These are phyloP conservation scores for Strix aluco DNA, from an alignment of 2,113 vertebrate species.

Conservation along the genomic window DNA sequence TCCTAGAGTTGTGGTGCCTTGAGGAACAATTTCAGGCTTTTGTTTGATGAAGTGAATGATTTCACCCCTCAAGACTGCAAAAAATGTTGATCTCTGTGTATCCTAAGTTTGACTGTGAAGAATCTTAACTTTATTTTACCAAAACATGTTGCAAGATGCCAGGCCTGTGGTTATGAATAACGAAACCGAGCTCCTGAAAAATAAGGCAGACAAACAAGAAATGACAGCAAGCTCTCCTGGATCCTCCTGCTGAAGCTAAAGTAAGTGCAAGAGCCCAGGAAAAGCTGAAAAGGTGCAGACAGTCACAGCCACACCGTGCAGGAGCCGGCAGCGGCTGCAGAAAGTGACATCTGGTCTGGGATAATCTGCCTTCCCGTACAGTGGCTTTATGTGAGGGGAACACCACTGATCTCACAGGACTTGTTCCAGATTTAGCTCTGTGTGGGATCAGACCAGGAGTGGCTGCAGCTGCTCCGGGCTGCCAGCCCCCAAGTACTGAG, in stretches of 20 bases:
- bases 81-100: not conserved
- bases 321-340: not conserved
- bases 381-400: not conserved
- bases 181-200: not conserved
- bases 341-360: slow-evolving; percentile 40
- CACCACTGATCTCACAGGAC: not conserved
- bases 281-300: not conserved
- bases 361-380: not conserved
- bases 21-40: not conserved
- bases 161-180: not conserved
- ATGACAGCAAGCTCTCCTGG: not conserved
- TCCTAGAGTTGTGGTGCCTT: not conserved
- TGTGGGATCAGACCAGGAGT: not conserved
- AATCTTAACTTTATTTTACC: not conserved
- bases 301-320: rapidly evolving
- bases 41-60: not conserved
- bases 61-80: not conserved
- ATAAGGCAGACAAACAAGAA: not conserved
- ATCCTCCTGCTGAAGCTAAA: not conserved
- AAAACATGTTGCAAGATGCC: not conserved
- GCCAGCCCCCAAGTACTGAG: rapidly evolving
- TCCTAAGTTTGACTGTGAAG: not conserved
- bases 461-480: not conserved
- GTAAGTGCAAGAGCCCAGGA: not conserved
- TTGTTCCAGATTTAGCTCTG: slow-evolving; percentile 49